Evolutionary conservation across 2,797 vertebrate species (phyloP), one percentile per base, ranked within the genome.

Genomic region (Echiichthys vipera): DNA sequence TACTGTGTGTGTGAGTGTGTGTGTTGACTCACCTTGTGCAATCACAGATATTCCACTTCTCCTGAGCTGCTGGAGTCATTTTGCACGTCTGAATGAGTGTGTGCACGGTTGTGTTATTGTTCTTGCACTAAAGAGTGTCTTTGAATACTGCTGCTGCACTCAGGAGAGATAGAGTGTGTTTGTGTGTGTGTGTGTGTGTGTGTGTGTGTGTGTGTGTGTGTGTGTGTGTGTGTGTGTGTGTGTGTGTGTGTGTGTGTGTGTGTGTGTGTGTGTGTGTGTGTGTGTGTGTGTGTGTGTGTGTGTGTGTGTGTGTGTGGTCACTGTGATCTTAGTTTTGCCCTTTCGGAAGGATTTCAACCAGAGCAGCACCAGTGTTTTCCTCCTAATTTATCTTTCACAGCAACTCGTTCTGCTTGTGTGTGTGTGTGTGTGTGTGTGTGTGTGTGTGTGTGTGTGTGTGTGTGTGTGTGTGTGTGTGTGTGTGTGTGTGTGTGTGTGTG

Each of bases 361-460:
- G 30, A 62, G 55, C 71, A 69, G 65, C 70, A 56, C 53, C 74
- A 61, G 24, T 29, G 68, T 74, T 51, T 72, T 71, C 74, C 34
- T 51, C 46, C 67, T 84, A 78, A 49, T 88, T 81, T 84, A 79
- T 85, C 87, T 87, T 71, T 65, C 57, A 3, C 65, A 24, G 50
- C 63, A 65, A 81, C 83, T 80, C 62, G 45, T 76, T 61, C 11
- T 14, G 62, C 40, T 59, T 71, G 56, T 43, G 63, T 37, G 42
- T 51, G 27, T 62, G 59, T 65, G 63, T 55, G 32, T 32, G 18
- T 51, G 43, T 42, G 25, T 63, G 47, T 20, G 36, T 29, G 53
- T 29, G 43, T 49, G 40, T 59, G 42, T 24, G 34, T 36, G 40
- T 14, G 65, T 8, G 3, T 9, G 57, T 55, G 64, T 40, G 45